Evolutionary conservation across 2,113 vertebrate species (phyloP).

Genomic region (Sphaerodactylus townsendi): DNA sequence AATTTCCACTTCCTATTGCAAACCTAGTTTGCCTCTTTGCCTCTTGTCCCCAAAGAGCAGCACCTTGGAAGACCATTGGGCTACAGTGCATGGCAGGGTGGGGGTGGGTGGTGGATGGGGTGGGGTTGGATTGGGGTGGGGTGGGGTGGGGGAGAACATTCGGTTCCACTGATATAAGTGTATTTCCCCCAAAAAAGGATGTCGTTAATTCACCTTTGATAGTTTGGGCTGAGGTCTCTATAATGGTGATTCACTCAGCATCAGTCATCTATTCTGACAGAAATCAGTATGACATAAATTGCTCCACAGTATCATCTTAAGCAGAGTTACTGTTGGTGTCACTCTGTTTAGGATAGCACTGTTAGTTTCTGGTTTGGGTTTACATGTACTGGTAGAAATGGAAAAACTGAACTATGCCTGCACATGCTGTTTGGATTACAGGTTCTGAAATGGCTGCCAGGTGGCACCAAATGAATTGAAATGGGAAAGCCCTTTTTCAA

Average conservation of each 20-base stretch:
- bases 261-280: background rate
- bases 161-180: too few relatives aligned
- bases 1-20: too few relatives aligned
- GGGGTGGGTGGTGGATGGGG: too few relatives aligned
- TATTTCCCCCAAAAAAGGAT: background rate
- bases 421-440: background rate
- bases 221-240: background rate
- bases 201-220: background rate
- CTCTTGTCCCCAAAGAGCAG: too few relatives aligned
- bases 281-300: background rate
- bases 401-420: background rate
- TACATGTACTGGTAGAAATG: background rate
- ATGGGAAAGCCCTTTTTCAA: background rate
- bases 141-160: too few relatives aligned
- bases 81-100: too few relatives aligned
- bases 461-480: background rate
- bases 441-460: background rate
- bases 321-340: too few relatives aligned
- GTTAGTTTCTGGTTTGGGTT: background rate
- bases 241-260: background rate
- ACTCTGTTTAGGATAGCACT: too few relatives aligned
- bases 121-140: too few relatives aligned
- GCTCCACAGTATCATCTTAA: background rate
- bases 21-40: too few relatives aligned
- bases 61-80: too few relatives aligned